A percentile compares a stretch with the other conserved stretches of the same genome.
These are phyloP conservation scores for Etheostoma nigrum DNA, from an alignment of 2,797 vertebrate species.

Conservation along the genomic window DNA sequence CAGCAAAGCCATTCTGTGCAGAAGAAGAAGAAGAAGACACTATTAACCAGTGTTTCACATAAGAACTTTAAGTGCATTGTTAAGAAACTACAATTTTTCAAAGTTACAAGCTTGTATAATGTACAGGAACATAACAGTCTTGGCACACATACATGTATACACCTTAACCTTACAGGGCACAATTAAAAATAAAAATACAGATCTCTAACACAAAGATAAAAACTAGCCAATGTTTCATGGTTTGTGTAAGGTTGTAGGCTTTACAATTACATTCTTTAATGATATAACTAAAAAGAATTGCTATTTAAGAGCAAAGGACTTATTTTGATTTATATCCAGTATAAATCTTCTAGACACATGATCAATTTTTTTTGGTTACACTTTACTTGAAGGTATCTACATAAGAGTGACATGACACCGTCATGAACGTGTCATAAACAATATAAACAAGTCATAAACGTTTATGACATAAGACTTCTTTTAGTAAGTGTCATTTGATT, in stretches of 20 bases:
- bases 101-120: neutral
- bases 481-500: too few species aligned
- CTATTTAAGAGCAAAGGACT: neutral
- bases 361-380: neutral
- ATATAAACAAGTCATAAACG: too few species aligned
- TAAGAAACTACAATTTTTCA: neutral
- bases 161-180: neutral
- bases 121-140: neutral
- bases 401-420: too few species aligned
- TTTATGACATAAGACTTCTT: too few species aligned
- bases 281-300: neutral
- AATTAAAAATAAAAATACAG: neutral
- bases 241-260: neutral
- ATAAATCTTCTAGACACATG: neutral
- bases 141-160: neutral
- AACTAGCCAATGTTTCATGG: neutral
- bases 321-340: neutral
- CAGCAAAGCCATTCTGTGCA: slow-evolving; percentile 94
- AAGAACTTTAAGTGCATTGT: neutral
- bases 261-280: neutral
- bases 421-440: too few species aligned
- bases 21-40: slow-evolving; percentile 30
- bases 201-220: neutral
- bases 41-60: slow-evolving; percentile 36
- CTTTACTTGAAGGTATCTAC: too few species aligned